These are phyloP conservation scores for Coelogynopora nodosa DNA, from an alignment of 2,888 invertebrate genomes.

Conservation along the genomic window DNA sequence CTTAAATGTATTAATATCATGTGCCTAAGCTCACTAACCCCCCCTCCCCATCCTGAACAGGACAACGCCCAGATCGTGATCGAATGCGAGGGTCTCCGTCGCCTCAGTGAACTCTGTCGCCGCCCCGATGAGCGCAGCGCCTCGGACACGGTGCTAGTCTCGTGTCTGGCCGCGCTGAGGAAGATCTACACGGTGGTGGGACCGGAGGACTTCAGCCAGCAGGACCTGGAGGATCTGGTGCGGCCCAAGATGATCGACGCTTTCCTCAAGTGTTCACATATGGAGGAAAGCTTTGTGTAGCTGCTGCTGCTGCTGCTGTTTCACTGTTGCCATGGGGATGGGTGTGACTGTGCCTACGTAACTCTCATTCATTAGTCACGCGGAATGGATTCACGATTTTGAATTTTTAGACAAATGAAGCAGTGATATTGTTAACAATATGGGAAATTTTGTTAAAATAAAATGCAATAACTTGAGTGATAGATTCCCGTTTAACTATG, in stretches of 20 bases:
- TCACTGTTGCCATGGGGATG: too few relatives aligned
- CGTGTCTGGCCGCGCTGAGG: constrained; percentile 68
- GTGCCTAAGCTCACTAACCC: too few relatives aligned
- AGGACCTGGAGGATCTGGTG: constrained; percentile 72
- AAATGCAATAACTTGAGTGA: too few relatives aligned
- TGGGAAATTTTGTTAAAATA: too few relatives aligned
- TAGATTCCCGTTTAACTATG: too few relatives aligned
- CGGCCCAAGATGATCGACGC: constrained; percentile 74
- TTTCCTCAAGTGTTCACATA: constrained; percentile 73
- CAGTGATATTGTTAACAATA: too few relatives aligned
- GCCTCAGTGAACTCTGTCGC: constrained; percentile 69
- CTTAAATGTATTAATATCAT: too few relatives aligned
- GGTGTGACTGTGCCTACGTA: too few relatives aligned
- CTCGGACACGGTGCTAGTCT: constrained; percentile 70
- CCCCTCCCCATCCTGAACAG: too few relatives aligned
- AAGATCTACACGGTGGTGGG: constrained; percentile 68
- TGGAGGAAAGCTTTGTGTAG: constrained; percentile 73
- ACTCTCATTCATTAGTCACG: too few relatives aligned
- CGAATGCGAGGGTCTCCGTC: constrained; percentile 61
- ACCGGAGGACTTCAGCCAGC: constrained; percentile 60
- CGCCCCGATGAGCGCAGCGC: constrained; percentile 67
- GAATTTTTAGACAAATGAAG: too few relatives aligned
- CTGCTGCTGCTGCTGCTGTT: neutral
- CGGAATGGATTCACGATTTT: too few relatives aligned
- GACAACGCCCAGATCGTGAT: constrained; percentile 56